These are phyloP conservation scores for Aquatica leii DNA, from an alignment of 2,888 invertebrate species.

Conservation along the genomic window DNA sequence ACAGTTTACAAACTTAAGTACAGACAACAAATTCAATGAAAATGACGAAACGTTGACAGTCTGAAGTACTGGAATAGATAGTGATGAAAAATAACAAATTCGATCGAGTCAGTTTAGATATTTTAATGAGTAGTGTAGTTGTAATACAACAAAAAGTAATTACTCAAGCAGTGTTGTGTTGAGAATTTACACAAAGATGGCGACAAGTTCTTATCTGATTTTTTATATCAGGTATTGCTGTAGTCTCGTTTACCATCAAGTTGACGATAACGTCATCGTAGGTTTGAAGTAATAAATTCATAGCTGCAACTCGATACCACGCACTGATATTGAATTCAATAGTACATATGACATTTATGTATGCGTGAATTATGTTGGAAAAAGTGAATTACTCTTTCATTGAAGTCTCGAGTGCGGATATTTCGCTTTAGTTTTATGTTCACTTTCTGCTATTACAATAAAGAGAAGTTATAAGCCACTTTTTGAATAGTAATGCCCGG, in stretches of 20 bases:
- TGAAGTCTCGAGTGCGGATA: not conserved
- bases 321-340: conserved; percentile 18
- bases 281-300: conserved; percentile 17
- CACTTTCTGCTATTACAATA: conserved; percentile 3
- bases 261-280: conserved; percentile 12
- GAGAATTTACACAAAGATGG: not conserved
- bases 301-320: too few species aligned
- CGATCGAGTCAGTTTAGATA: too few species aligned
- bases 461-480: conserved; percentile 16
- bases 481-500: conserved; percentile 22
- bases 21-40: too few species aligned
- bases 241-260: not conserved
- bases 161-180: too few species aligned
- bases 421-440: conserved; percentile 3
- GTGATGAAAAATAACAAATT: too few species aligned
- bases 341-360: conserved; percentile 14
- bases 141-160: too few species aligned
- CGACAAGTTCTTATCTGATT: not conserved
- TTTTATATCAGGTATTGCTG: not conserved
- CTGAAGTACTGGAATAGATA: too few species aligned
- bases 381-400: too few species aligned
- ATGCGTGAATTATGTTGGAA: conserved; percentile 24
- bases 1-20: too few species aligned
- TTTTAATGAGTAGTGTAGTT: too few species aligned
- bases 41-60: too few species aligned